Evolutionary conservation across 35 echinoderm and acorn worm genomes (phyloP).

Genomic region (Amphiura filiformis): DNA sequence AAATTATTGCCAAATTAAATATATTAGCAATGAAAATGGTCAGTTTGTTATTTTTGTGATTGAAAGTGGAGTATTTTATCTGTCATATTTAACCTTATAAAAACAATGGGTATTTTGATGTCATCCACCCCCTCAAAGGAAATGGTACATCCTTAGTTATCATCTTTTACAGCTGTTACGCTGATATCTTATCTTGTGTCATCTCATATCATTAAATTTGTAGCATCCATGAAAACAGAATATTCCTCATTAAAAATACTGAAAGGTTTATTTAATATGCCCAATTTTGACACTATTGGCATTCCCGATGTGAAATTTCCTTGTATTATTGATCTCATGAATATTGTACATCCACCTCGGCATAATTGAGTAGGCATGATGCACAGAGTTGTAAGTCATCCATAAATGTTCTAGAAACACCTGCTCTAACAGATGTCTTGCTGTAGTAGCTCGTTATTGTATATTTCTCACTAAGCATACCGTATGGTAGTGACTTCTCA

Average conservation of each 20-base stretch:
- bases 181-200: neutral
- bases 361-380: neutral
- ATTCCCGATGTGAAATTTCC: no score
- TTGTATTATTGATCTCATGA: neutral
- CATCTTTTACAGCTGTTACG: neutral
- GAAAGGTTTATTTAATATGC: neutral
- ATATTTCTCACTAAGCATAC: neutral
- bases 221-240: neutral
- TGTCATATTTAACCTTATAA: no score
- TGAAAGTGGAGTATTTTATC: no score
- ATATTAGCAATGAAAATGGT: no score
- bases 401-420: neutral
- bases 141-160: neutral
- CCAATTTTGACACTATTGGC: neutral
- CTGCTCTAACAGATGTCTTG: neutral
- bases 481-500: neutral
- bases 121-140: neutral
- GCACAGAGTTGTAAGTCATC: neutral
- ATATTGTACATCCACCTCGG: neutral
- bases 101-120: no score
- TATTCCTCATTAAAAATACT: neutral
- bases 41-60: no score
- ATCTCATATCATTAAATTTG: neutral
- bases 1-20: no score
- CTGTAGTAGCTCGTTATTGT: neutral